Conservation (phyloP, 1,140 invertebrate genomes). For the Dolichoris vasculosae region DNA sequence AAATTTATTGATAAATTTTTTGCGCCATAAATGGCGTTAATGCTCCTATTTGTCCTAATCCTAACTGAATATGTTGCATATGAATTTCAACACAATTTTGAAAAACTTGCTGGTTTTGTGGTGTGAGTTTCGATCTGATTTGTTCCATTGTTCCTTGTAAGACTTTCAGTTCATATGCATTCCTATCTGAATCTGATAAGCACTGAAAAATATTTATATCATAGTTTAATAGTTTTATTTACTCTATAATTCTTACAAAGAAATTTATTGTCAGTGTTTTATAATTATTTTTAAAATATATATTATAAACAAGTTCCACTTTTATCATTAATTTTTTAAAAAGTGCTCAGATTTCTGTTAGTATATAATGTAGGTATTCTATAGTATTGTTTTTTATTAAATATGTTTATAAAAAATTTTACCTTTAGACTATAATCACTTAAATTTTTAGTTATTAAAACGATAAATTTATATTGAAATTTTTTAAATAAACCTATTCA, state of each 20-base stretch:
- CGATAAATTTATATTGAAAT: too few relatives aligned
- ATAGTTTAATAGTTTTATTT: not conserved
- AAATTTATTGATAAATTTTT: constrained; percentile 65
- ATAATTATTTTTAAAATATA: too few relatives aligned
- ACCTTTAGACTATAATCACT: too few relatives aligned
- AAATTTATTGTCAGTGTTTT: too few relatives aligned
- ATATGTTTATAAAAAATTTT: too few relatives aligned
- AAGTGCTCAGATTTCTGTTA: too few relatives aligned
- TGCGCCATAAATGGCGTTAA: constrained; percentile 71
- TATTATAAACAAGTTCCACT: too few relatives aligned
- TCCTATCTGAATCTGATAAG: constrained; percentile 91
- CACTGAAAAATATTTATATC: constrained; percentile 74
- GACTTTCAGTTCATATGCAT: constrained; percentile 93
- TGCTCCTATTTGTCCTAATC: constrained; percentile 79
- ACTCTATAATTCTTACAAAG: too few relatives aligned
- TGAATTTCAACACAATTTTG: constrained; percentile 94
- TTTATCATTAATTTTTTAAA: too few relatives aligned
- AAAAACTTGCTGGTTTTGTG: constrained; percentile 87
- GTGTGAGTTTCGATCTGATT: constrained; percentile 86
- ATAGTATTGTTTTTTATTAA: not conserved
- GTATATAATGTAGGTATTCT: too few relatives aligned
- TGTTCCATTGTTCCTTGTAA: constrained; percentile 93
- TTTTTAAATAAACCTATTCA: too few relatives aligned
- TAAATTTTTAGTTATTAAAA: too few relatives aligned
- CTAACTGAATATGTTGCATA: constrained; percentile 93